A percentile compares a stretch with the other conserved stretches of the same genome.
phyloP scores from a whole-genome alignment of 1,140 invertebrate genomes.

The Samia ricini region DNA sequence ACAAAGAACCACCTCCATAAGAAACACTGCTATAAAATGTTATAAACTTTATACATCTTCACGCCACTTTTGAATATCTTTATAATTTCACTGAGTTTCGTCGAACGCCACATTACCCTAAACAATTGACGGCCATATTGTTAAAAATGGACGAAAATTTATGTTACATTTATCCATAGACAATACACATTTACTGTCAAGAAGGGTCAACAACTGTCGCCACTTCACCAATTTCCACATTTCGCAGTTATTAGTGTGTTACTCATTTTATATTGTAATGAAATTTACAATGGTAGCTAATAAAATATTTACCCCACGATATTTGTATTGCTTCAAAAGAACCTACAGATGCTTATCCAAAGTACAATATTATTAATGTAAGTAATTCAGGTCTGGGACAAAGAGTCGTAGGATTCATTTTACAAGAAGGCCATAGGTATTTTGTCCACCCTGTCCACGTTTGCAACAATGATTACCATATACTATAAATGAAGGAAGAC shows the following conservation, averaged over 20 bases:
- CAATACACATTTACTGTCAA: neutral
- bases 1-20: conserved; percentile 57
- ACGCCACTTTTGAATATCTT: conserved; percentile 67
- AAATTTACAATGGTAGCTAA: no score
- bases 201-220: no score
- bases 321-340: no score
- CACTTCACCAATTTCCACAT: neutral
- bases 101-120: conserved; percentile 78
- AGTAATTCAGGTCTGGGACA: no score
- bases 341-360: no score
- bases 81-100: conserved; percentile 74
- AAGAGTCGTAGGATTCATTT: no score
- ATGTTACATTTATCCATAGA: neutral
- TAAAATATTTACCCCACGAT: no score
- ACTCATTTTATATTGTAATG: neutral
- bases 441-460: no score
- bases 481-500: no score
- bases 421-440: no score
- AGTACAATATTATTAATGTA: no score
- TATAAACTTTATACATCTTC: conserved; percentile 73
- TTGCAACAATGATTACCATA: no score
- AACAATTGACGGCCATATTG: conserved; percentile 78
- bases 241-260: neutral
- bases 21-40: conserved; percentile 73
- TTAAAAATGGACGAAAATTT: conserved; percentile 61